Evolutionary conservation across 2,113 vertebrate species (phyloP), one percentile per base, ranked within the genome.

Genomic region (Vireo altiloquus): DNA sequence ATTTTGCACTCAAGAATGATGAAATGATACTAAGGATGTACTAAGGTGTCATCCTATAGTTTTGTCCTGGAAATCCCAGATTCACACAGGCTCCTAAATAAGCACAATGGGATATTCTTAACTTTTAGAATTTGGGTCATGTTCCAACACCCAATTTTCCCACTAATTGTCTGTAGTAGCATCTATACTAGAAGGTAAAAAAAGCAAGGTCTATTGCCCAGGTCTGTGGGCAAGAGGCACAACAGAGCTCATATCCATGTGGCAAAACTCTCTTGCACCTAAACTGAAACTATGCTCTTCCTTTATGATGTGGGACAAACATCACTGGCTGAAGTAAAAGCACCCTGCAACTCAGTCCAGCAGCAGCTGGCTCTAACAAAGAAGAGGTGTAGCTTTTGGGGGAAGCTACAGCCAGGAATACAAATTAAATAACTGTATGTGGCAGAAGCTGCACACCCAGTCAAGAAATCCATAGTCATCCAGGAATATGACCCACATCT

Each of bases 171-270:
- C 27, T 57, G 6, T 6, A 54, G 21, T 15, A 52, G 25, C n/a
- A 42, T 13, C 13, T 28, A 2, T 39, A 30, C 7, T 27, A 30
- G 23, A 42, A 74, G 27, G 35, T 65, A 5, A 1, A 47, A 60
- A 10, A 54, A 65, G 33, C 35, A 69, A 81, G 33, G 13, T 74
- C 37, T 69, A 2, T 44, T 77, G 14, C 7, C 31, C 39, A 35
- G 37, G 24, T 30, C 37, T 66, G 13, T n/a, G 57, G 39, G 35
- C 37, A 75, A 57, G 21, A 68, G 30, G 10, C 13, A 52, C 33
- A 74, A 7, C 15, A 60, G 35, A 68, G 15, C 18, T 72, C 2
- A 0, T 33, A 40, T 4, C 6, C 14, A 30, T 2, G 31, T 1
- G 25, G 13, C 17, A 56, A 15, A 83, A 16, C 2, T 49, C 23